Conservation (phyloP, 2,113 vertebrate genomes). For the Ctenomys sociabilis region DNA sequence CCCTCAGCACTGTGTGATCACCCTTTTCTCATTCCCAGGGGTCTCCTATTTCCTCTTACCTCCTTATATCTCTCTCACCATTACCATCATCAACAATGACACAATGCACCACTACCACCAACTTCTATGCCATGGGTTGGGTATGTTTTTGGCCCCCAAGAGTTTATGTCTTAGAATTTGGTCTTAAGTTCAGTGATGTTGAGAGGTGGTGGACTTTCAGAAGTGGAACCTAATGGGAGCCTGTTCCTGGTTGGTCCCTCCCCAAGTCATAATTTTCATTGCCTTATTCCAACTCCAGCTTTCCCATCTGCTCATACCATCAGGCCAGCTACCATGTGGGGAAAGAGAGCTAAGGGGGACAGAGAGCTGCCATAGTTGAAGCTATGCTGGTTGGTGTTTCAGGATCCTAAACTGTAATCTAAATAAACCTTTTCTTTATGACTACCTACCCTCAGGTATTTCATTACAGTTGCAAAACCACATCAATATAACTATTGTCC, state of each 20-base stretch:
- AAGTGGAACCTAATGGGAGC: neutral
- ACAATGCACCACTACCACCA: neutral
- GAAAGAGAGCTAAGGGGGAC: no score
- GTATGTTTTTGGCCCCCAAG: neutral
- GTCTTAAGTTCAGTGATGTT: neutral
- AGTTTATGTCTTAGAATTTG: neutral
- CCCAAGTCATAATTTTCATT: neutral
- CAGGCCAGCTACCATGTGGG: neutral
- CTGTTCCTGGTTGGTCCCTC: neutral
- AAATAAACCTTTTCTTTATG: neutral
- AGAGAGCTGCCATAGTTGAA: neutral
- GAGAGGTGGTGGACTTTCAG: neutral
- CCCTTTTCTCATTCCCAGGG: neutral
- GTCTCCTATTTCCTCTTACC: neutral
- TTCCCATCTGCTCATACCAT: neutral
- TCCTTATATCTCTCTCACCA: neutral
- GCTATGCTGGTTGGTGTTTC: neutral
- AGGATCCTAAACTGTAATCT: neutral
- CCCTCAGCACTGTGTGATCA: neutral
- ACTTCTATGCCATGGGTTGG: neutral
- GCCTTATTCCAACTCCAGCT: neutral
- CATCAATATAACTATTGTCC: neutral
- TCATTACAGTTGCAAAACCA: neutral
- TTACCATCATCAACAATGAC: neutral
- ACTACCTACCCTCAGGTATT: neutral